phyloP scores from a whole-genome alignment of 35 echinoderm and acorn worm species.

The Apostichopus californicus region DNA sequence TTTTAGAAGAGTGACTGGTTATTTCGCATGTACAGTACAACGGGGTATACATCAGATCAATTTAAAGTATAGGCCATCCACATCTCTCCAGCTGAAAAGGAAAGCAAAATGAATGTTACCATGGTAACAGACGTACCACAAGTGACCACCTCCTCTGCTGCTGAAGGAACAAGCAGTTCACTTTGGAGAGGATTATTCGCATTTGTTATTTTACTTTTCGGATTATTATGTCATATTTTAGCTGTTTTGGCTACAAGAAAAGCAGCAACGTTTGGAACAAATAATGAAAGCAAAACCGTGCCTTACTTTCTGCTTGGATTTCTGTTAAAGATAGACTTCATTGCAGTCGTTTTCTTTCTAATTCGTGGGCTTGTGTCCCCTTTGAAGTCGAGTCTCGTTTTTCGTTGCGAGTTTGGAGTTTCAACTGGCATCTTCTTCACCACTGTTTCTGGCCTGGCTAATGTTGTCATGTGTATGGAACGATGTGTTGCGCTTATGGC shows the following conservation, averaged over 20 bases:
- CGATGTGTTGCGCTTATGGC: conserved; percentile 12
- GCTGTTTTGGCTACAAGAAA: neutral
- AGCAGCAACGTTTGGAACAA: neutral
- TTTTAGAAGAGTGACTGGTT: too few species aligned
- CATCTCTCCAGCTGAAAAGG: neutral
- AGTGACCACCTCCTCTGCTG: neutral
- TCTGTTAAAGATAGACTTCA: conserved; percentile 35
- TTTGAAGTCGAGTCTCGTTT: neutral
- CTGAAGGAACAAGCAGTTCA: neutral
- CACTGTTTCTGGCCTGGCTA: neutral
- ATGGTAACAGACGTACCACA: neutral
- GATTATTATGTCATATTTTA: conserved; percentile 1
- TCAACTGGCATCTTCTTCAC: conserved; percentile 24
- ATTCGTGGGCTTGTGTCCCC: conserved; percentile 4
- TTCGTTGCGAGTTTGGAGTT: conserved; percentile 10
- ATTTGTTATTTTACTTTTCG: neutral
- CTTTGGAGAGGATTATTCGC: neutral
- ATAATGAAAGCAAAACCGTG: neutral
- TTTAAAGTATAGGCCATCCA: too few species aligned
- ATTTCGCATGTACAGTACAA: too few species aligned
- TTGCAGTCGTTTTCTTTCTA: conserved; percentile 21
- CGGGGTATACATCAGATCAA: too few species aligned
- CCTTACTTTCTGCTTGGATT: conserved; percentile 14
- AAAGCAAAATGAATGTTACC: neutral
- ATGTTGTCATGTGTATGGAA: conserved; percentile 25